Evolutionary conservation across 2,113 vertebrate genomes (phyloP), one percentile per base, ranked within the genome.

Genomic region (Cyanoramphus novaezelandiae): DNA sequence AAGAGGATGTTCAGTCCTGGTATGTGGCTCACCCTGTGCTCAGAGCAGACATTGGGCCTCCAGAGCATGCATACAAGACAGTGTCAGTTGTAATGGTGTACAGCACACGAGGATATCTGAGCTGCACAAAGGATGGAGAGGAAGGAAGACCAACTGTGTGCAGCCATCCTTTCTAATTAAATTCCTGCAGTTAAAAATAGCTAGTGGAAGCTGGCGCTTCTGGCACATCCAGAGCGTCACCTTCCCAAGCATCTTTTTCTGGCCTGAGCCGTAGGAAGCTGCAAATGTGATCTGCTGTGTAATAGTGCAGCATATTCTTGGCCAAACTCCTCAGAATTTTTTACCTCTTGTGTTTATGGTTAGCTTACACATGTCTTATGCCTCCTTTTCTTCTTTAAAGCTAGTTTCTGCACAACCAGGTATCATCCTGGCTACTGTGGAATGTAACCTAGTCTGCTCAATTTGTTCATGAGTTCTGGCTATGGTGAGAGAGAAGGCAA

Each of bases 201-300:
- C 49, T 81, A 20, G 53, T 91, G 84, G 88, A 95, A 96, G 92
- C 93, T 93, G 93, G 91, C 9, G 3, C 93, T 96, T 93, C 92
- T 96, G 95, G 81, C 95, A 91, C 74, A 95, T 95, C 92, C 83
- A 92, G 80, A 96, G 92, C 1, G 10, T 96, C 92, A 96, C 95
- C 95, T 96, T 94, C 96, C 93, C 88, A 92, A 96, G 89, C 82
- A 86, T 89, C 94, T 96, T 96, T 96, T 96, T 92, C 93, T 96
- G 96, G 92, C 94, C 94, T 80, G 81, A 94, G 81, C 77, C 3
- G 78, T 94, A 96, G 95, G 95, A 96, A 96, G 88, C 76, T 95
- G 95, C 93, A 96, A 96, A 94, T 94, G 86, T 90, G 90, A 96
- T 95, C 91, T 4, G 0, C 83, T 93, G 88, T 92, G 90, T 96